Evolutionary conservation across 2,888 invertebrate genomes (phyloP).

Genomic region (Epistrophella euchroma): DNA sequence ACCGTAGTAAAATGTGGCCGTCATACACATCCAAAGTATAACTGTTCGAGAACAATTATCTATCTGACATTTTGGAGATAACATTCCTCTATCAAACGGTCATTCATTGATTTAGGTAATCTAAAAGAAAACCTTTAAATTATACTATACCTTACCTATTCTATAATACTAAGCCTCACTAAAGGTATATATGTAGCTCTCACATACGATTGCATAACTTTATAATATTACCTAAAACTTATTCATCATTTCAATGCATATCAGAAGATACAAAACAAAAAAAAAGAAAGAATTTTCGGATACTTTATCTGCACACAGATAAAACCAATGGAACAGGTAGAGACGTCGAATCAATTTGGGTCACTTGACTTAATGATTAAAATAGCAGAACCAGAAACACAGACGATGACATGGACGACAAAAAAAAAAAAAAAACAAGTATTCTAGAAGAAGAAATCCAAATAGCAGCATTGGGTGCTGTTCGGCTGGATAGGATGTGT

Average conservation of each 20-base stretch:
- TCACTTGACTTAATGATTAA: slow-evolving; percentile 76
- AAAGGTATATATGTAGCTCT: not conserved
- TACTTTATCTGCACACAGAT: slow-evolving; percentile 40
- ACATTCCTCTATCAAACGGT: slow-evolving; percentile 40
- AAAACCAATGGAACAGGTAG: slow-evolving; percentile 46
- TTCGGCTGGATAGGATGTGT: slow-evolving; percentile 12
- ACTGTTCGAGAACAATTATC: slow-evolving; percentile 64
- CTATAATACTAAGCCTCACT: slow-evolving; percentile 29
- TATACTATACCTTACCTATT: no score
- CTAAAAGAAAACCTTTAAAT: no score
- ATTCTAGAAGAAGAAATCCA: slow-evolving; percentile 25
- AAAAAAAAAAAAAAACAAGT: not conserved
- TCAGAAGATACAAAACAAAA: slow-evolving; percentile 31
- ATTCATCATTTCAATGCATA: slow-evolving; percentile 32
- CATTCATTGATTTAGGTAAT: slow-evolving; percentile 21
- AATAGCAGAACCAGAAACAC: slow-evolving; percentile 74
- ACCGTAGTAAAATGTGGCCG: slow-evolving; percentile 66
- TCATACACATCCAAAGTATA: slow-evolving; percentile 43
- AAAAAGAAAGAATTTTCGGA: slow-evolving; percentile 17
- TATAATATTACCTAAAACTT: slow-evolving; percentile 11
- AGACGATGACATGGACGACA: slow-evolving; percentile 48
- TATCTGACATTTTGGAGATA: slow-evolving; percentile 66
- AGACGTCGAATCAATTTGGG: slow-evolving; percentile 72
- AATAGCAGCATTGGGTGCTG: not conserved
- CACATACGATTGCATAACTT: slow-evolving; percentile 58